These are phyloP conservation scores for Epinephelus cyanopodus DNA, from an alignment of 2,113 vertebrate genomes.

Conservation along the genomic window DNA sequence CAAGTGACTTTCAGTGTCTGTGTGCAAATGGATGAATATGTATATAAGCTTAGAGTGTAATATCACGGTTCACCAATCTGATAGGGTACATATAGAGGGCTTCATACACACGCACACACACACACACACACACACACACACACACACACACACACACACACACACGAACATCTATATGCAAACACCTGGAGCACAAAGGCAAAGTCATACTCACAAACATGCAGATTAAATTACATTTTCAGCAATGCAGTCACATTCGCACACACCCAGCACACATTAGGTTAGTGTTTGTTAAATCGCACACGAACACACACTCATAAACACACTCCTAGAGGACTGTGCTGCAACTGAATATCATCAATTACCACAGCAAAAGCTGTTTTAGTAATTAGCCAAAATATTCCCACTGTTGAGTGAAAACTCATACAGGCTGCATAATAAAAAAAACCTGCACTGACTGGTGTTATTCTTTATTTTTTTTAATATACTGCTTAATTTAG, in stretches of 20 bases:
- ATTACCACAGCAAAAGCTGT: conserved; percentile 11
- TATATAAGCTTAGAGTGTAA: conserved; percentile 69
- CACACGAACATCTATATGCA: conserved; percentile 35
- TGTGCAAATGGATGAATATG: conserved; percentile 59
- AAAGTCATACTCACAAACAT: background rate
- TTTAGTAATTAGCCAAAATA: conserved; percentile 32
- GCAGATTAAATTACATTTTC: conserved; percentile 25
- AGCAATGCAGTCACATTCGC: conserved; percentile 19
- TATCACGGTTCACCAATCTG: conserved; percentile 71
- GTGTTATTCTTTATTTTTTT: conserved; percentile 12
- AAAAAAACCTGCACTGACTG: background rate
- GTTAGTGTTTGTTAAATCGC: background rate
- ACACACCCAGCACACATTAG: background rate
- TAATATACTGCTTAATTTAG: conserved; percentile 18
- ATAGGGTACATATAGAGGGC: conserved; percentile 58
- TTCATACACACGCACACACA: conserved; percentile 36
- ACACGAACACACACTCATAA: background rate
- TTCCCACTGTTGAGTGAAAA: conserved; percentile 9
- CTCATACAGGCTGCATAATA: conserved; percentile 1
- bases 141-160: conserved; percentile 6
- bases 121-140: no score
- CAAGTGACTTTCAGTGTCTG: conserved; percentile 44
- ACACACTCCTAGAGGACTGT: conserved; percentile 10
- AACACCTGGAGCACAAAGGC: conserved; percentile 45
- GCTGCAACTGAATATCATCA: conserved; percentile 22